Conservation (phyloP, 2,113 vertebrate genomes). For the Coryphaenoides rupestris region DNA sequence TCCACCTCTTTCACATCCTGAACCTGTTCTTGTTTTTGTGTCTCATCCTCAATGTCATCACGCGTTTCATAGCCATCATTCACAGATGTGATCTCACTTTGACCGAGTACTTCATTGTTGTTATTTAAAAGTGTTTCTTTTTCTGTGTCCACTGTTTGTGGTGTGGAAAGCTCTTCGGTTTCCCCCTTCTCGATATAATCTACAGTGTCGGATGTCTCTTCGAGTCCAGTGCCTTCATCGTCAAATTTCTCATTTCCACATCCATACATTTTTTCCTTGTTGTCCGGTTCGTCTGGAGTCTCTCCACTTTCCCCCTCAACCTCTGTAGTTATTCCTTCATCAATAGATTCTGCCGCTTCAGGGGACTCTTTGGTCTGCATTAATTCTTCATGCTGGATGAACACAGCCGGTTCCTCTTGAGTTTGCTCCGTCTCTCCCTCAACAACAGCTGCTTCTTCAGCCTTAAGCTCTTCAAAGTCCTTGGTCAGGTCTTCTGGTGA, state of each 20-base stretch:
- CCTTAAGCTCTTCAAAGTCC: conserved; percentile 89
- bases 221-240: conserved; percentile 88
- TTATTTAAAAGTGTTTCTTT: conserved; percentile 43
- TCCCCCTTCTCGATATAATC: conserved; percentile 93
- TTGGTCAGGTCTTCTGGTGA: conserved; percentile 95
- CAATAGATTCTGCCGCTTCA: conserved; percentile 81
- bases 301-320: conserved; percentile 85
- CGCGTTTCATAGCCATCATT: conserved; percentile 64
- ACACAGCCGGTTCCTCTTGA: conserved; percentile 62
- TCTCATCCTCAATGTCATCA: conserved; percentile 68
- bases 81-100: conserved; percentile 41
- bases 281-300: conserved; percentile 83
- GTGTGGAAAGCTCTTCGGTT: conserved; percentile 85
- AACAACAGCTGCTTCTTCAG: conserved; percentile 77
- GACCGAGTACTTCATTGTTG: conserved; percentile 54
- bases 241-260: conserved; percentile 85
- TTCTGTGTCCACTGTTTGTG: conserved; percentile 65
- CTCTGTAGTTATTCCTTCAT: conserved; percentile 93
- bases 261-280: conserved; percentile 76
- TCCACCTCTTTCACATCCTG: conserved; percentile 66
- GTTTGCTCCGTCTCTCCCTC: conserved; percentile 71
- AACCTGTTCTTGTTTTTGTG: conserved; percentile 55
- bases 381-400: conserved; percentile 69
- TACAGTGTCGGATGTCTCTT: conserved; percentile 85
- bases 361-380: conserved; percentile 79